These are phyloP conservation scores for Oncorhynchus keta DNA, from an alignment of 2,113 vertebrate genomes.

Conservation along the genomic window DNA sequence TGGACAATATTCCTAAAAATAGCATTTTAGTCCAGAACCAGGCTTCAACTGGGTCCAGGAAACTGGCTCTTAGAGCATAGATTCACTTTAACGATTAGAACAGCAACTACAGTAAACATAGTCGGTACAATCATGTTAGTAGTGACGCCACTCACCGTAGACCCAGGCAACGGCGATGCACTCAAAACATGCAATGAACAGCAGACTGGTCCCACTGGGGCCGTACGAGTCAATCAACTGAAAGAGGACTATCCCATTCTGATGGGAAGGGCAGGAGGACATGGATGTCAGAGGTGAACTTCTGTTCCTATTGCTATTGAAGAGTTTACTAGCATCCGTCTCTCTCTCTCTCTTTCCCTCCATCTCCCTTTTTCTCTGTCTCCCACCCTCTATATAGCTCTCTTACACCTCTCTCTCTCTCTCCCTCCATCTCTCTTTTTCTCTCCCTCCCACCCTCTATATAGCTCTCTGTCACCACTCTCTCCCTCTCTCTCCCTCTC, in stretches of 20 bases:
- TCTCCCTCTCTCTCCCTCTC: background rate
- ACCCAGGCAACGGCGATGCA: slow-evolving; percentile 64
- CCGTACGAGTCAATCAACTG: slow-evolving; percentile 62
- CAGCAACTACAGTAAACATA: no score
- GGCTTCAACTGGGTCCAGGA: no score
- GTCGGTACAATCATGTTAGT: no score
- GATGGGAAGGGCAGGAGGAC: background rate
- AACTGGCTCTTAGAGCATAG: no score
- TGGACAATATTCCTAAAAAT: no score
- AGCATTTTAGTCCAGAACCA: no score
- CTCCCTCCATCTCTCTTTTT: background rate
- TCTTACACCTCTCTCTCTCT: no score
- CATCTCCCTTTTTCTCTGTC: background rate
- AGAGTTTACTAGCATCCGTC: background rate
- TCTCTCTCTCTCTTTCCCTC: background rate
- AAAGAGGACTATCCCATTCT: slow-evolving; percentile 69
- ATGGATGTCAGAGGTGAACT: background rate
- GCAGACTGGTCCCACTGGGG: slow-evolving; percentile 50
- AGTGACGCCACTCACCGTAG: slow-evolving; percentile 63
- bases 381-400: background rate
- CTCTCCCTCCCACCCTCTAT: no score
- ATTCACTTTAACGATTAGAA: no score
- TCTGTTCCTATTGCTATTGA: background rate
- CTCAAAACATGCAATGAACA: slow-evolving; percentile 68
- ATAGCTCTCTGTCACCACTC: no score